Evolutionary conservation across 2,888 invertebrate species (phyloP), one percentile per base, ranked within the genome.

Genomic region (Pardosa pseudoannulata): DNA sequence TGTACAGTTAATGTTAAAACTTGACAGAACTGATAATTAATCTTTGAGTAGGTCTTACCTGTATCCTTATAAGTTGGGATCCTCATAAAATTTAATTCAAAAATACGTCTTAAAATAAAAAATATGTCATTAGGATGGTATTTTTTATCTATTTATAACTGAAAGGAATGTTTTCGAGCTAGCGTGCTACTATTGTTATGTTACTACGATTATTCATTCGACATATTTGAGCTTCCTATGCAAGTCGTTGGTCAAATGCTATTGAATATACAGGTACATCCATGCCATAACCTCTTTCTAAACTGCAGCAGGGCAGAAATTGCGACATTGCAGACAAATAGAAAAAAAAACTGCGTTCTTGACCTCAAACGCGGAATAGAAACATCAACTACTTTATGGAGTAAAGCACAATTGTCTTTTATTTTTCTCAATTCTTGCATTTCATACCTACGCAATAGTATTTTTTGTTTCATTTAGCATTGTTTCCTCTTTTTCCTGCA

Each of bases 361-460:
- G 65, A 65, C 65, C 65, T 65, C 65, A 65, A 65, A 65, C 16
- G 13, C 13, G n/a, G 13, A 65, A 29, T 65, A 13, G 29, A 29
- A 31, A 29, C 23, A 3, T 62, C 65, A n/a, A 23, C 29, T 29
- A 23, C 31, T 31, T 65, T 11, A 29, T 62, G 11, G 62, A 62
- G 27, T 23, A 27, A 7, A 27, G 27, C 6, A 28, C 62, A 31
- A 65, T 29, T 19, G 65, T 13, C n/a, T 29, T 56, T 56, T 56
- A 56, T 56, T 56, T 56, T 56, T 23, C 56, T 2, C 23, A 56
- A 56, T 56, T 23, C 56, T 23, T 56, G 3, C 56, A 56, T 56
- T 23, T 56, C 56, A 23, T 56, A 46, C 19, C 16, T 5, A 5
- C 23, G 56, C 23, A 56, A 46, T 16, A 16, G 16, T 56, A 56